phyloP scores from a whole-genome alignment of 2,888 invertebrate species.

The Xanthia icteritia region DNA sequence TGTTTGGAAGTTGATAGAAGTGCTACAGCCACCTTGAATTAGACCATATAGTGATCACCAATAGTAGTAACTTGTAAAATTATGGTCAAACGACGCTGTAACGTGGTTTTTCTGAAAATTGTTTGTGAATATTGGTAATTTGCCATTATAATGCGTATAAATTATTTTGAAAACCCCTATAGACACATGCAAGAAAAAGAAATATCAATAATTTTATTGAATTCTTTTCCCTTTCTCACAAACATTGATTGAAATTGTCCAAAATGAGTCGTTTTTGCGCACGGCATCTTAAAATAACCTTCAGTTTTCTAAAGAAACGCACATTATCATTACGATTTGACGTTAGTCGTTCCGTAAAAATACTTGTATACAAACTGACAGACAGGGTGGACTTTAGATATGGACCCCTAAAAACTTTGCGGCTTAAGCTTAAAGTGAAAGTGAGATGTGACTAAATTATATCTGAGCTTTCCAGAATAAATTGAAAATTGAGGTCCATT shows the following conservation, averaged over 20 bases:
- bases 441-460: neutral
- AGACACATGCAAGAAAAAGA: no score
- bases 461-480: neutral
- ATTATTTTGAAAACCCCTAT: neutral
- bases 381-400: neutral
- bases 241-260: neutral
- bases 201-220: no score
- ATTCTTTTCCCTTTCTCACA: neutral
- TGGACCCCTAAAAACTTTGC: neutral
- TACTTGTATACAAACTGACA: neutral
- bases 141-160: neutral
- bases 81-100: neutral
- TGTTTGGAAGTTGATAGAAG: no score
- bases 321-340: neutral
- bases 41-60: neutral
- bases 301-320: neutral
- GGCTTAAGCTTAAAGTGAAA: neutral
- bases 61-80: neutral
- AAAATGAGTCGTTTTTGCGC: neutral
- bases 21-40: neutral
- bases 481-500: neutral
- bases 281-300: neutral
- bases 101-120: neutral
- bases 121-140: neutral
- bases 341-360: neutral